phyloP scores from a whole-genome alignment of 2,888 invertebrate genomes.

The Allacma fusca region DNA sequence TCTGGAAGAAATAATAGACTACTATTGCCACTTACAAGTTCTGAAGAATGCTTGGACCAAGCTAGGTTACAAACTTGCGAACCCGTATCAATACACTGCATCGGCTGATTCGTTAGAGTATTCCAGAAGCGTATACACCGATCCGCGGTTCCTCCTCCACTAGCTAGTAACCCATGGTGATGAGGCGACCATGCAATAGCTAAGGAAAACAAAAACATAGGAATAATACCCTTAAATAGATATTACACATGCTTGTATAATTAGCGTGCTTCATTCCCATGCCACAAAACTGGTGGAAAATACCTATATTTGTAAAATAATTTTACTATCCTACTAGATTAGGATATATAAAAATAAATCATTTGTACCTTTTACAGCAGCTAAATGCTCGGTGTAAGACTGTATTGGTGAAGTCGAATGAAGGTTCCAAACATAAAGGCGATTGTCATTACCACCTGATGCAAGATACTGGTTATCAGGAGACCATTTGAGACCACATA shows the following conservation, averaged over 20 bases:
- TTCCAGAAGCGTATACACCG: conserved; percentile 91
- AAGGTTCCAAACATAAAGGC: conserved; percentile 90
- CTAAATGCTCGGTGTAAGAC: conserved; percentile 94
- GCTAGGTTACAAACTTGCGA: conserved; percentile 98
- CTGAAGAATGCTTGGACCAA: conserved; percentile 98
- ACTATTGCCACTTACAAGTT: conserved; percentile 85
- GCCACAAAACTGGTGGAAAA: too few species aligned
- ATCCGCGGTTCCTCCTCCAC: conserved; percentile 96
- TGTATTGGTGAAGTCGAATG: conserved; percentile 89
- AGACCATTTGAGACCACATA: conserved; percentile 97
- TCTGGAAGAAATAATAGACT: too few species aligned
- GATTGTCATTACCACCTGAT: conserved; percentile 98
- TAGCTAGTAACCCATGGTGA: conserved; percentile 94
- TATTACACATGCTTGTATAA: too few species aligned
- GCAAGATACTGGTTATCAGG: conserved; percentile 97
- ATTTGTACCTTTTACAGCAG: conserved; percentile 80
- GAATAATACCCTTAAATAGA: too few species aligned
- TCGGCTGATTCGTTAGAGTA: conserved; percentile 95
- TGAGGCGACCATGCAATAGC: conserved; percentile 99
- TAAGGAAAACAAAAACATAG: conserved; percentile 51
- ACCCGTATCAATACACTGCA: conserved; percentile 98
- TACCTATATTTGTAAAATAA: too few species aligned
- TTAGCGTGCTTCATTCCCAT: too few species aligned
- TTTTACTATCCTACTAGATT: too few species aligned
- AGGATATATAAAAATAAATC: too few species aligned